These are phyloP conservation scores for Nomada fabriciana DNA, from an alignment of 2,888 invertebrate species.

Conservation along the genomic window DNA sequence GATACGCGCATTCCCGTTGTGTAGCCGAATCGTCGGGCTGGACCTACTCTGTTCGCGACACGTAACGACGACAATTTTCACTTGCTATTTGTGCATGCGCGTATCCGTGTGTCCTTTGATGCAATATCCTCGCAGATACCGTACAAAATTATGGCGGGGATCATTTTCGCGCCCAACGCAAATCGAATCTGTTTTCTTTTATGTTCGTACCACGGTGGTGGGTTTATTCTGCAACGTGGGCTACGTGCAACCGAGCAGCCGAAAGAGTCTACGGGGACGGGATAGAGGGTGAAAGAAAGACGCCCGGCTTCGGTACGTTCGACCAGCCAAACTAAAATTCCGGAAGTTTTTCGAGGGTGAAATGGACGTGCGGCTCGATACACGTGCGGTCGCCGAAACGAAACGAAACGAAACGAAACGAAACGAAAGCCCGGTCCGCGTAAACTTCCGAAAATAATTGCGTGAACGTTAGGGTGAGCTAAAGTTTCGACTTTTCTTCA, in stretches of 20 bases:
- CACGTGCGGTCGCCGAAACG: conserved; percentile 45
- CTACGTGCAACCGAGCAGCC: conserved; percentile 4
- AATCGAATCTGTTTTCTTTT: conserved; percentile 43
- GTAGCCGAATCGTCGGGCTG: conserved; percentile 11
- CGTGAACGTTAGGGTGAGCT: conserved; percentile 22
- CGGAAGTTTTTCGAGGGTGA: conserved; percentile 53
- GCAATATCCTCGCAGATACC: conserved; percentile 58
- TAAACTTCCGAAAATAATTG: conserved; percentile 58
- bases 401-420: conserved; percentile 2
- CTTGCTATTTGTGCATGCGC: conserved; percentile 63
- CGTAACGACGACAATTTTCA: conserved; percentile 49
- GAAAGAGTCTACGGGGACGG: conserved; percentile 8
- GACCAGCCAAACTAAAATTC: conserved; percentile 14
- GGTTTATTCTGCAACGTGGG: conserved; percentile 16
- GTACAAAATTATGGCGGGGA: conserved; percentile 52
- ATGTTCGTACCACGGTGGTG: conserved; percentile 48
- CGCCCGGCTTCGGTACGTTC: not conserved
- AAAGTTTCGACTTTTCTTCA: conserved; percentile 60
- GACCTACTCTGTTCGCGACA: conserved; percentile 22
- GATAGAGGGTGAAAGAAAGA: not conserved
- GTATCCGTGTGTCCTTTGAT: conserved; percentile 61
- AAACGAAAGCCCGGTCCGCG: conserved; percentile 16
- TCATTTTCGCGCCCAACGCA: conserved; percentile 27
- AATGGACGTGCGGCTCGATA: conserved; percentile 40
- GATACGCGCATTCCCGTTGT: not conserved